These are phyloP conservation scores for Argynnis bischoffii DNA, from an alignment of 2,888 invertebrate species.

Conservation along the genomic window DNA sequence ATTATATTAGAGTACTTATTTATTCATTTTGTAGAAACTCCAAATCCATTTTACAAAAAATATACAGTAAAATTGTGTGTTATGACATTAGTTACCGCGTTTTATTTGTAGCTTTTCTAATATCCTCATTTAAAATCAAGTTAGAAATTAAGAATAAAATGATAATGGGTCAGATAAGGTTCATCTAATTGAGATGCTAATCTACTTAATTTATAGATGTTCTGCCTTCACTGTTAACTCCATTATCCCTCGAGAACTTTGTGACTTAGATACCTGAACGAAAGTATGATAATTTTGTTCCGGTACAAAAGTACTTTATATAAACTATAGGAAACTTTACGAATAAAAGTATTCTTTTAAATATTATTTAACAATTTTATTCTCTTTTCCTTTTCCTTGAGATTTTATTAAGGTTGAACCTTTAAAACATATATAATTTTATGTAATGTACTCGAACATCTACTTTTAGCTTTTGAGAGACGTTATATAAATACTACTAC, in stretches of 20 bases:
- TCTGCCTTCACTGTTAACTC: slow-evolving; percentile 33
- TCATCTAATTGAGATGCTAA: slow-evolving; percentile 37
- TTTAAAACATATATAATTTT: too few species aligned
- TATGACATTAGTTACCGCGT: slow-evolving; percentile 9
- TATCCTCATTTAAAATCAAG: slow-evolving; percentile 7
- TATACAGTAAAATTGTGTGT: too few species aligned
- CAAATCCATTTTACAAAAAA: too few species aligned
- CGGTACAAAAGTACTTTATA: slow-evolving; percentile 21
- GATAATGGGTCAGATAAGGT: slow-evolving; percentile 31
- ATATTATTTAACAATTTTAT: slow-evolving; percentile 9
- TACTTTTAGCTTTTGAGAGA: too few species aligned
- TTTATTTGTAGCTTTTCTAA: slow-evolving; percentile 3
- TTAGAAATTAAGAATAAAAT: slow-evolving; percentile 31
- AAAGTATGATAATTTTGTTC: slow-evolving; percentile 26
- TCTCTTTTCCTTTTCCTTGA: neutral
- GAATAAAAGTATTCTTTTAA: slow-evolving; percentile 44
- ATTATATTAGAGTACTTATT: too few species aligned
- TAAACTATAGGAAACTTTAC: slow-evolving; percentile 37
- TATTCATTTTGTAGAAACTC: too few species aligned
- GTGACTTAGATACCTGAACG: slow-evolving; percentile 31
- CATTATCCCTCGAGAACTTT: slow-evolving; percentile 31
- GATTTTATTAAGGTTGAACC: neutral
- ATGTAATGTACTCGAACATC: too few species aligned
- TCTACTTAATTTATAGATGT: slow-evolving; percentile 34
- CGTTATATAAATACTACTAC: too few species aligned